Evolutionary conservation across 2,888 invertebrate species (phyloP).

Genomic region (Aphrophora alni): DNA sequence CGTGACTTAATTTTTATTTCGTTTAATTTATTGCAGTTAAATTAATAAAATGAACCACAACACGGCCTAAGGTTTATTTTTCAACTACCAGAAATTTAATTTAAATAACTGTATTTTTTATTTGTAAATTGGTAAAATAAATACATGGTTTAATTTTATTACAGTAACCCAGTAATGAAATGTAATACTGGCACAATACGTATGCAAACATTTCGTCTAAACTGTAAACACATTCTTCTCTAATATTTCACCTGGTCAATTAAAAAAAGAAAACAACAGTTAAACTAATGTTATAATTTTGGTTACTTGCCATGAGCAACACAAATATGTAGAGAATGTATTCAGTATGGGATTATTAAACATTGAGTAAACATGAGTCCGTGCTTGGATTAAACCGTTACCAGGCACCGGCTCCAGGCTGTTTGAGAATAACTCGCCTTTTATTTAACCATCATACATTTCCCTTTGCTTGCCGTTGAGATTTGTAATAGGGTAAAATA

Average conservation of each 20-base stretch:
- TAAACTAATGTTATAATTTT: not conserved
- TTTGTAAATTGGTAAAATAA: no score
- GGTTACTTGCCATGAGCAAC: not conserved
- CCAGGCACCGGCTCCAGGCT: not conserved
- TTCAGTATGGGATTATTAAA: not conserved
- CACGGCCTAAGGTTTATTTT: no score
- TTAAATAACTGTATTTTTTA: no score
- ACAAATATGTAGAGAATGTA: not conserved
- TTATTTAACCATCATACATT: not conserved
- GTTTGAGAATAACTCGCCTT: not conserved
- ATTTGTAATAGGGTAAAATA: not conserved
- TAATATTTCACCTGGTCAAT: not conserved
- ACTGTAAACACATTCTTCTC: no score
- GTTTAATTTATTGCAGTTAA: no score
- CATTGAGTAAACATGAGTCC: not conserved
- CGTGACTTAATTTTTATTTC: no score
- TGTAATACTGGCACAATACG: no score
- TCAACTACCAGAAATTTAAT: no score
- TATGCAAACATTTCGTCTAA: no score
- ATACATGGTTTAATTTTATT: no score
- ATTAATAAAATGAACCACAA: no score
- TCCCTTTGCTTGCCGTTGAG: not conserved
- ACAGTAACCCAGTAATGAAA: no score
- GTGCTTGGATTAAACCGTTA: not conserved
- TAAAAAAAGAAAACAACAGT: not conserved